phyloP scores from a whole-genome alignment of 2,113 vertebrate genomes.

The Ahaetulla prasina region DNA sequence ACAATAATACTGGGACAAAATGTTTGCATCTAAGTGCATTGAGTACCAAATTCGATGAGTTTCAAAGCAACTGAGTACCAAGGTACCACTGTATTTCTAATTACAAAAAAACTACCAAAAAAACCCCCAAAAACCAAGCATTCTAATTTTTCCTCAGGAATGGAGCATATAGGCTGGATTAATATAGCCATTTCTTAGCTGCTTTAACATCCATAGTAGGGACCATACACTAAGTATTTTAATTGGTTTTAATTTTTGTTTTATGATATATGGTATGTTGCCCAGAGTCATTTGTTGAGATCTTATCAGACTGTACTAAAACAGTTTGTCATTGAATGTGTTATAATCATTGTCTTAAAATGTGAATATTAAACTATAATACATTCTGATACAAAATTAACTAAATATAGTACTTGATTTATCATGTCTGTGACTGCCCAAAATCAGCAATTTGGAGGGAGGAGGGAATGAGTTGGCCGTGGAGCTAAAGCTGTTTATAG shows the following conservation, averaged over 20 bases:
- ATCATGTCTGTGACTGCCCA: neutral
- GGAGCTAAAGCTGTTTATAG: neutral
- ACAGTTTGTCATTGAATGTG: neutral
- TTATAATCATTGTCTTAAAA: neutral
- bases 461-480: neutral
- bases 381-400: neutral
- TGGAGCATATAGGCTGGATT: neutral
- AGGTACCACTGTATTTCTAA: neutral
- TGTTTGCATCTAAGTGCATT: neutral
- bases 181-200: neutral
- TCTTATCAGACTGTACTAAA: neutral
- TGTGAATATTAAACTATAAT: neutral
- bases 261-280: neutral
- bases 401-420: neutral
- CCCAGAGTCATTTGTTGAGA: neutral
- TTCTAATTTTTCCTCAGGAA: neutral
- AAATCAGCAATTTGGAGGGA: neutral
- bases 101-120: neutral
- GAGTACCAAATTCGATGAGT: neutral
- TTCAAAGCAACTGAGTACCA: neutral
- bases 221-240: neutral
- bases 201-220: neutral
- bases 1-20: too few relatives aligned
- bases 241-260: neutral
- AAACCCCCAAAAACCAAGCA: neutral